Evolutionary conservation across 64 coral and sea anemone species (phyloP).

Genomic region (Pachyseris speciosa): DNA sequence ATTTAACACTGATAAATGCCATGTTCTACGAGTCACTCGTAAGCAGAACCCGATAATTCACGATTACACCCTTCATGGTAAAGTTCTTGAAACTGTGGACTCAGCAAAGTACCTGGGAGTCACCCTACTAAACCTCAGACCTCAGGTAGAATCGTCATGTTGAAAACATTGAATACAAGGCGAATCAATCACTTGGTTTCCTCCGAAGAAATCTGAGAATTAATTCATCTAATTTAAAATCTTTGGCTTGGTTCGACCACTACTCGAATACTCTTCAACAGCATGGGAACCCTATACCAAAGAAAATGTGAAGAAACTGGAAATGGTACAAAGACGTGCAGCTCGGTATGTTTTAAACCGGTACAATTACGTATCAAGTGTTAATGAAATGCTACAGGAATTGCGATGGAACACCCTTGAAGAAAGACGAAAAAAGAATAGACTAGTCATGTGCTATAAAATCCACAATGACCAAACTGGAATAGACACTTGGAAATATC

Average conservation of each 20-base stretch:
- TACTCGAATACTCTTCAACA: constrained; percentile 41
- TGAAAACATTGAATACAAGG: constrained; percentile 41
- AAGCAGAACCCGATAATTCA: too few species aligned
- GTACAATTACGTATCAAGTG: constrained; percentile 33
- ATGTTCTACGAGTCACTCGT: too few species aligned
- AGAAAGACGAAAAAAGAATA: constrained; percentile 20
- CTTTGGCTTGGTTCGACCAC: constrained; percentile 40
- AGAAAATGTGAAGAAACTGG: constrained; percentile 28
- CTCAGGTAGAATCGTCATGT: constrained; percentile 48
- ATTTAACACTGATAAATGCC: too few species aligned
- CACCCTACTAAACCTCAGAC: constrained; percentile 11
- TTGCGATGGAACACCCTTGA: constrained; percentile 24
- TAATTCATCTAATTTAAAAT: constrained; percentile 50
- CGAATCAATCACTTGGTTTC: constrained; percentile 36
- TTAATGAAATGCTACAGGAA: constrained; percentile 1
- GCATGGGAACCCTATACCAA: constrained; percentile 59
- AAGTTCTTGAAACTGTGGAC: constrained; percentile 33
- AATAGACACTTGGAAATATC: not conserved
- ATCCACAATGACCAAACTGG: constrained; percentile 41
- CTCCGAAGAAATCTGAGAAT: constrained; percentile 52
- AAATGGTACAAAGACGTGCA: constrained; percentile 36
- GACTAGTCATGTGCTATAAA: constrained; percentile 27
- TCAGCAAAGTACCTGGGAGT: constrained; percentile 58
- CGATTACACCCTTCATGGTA: not conserved
- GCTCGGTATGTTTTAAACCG: constrained; percentile 25